phyloP scores from a whole-genome alignment of 2,113 vertebrate species.

The Stictonetta naevosa region DNA sequence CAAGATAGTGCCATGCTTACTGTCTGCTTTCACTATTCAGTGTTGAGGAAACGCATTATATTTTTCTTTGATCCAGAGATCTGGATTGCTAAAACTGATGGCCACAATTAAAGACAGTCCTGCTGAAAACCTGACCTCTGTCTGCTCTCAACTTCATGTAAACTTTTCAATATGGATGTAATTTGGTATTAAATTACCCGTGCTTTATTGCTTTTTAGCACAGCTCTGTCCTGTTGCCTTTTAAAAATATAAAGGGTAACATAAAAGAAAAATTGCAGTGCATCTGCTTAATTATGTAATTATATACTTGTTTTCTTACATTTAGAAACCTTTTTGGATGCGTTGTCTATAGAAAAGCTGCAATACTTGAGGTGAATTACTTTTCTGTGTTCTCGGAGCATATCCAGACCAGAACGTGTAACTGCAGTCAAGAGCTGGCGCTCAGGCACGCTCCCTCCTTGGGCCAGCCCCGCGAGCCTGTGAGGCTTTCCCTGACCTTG shows the following conservation, averaged over 20 bases:
- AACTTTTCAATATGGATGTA: conserved; percentile 96
- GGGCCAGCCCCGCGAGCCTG: neutral
- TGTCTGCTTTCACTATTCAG: conserved; percentile 76
- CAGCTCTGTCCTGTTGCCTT: conserved; percentile 79
- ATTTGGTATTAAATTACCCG: conserved; percentile 93
- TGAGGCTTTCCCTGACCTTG: neutral
- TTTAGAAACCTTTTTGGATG: conserved; percentile 72
- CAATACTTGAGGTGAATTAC: neutral
- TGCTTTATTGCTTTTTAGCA: conserved; percentile 92
- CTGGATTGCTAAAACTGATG: conserved; percentile 80
- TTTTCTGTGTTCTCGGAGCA: neutral
- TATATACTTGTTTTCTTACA: conserved; percentile 79
- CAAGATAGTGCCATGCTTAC: conserved; percentile 70
- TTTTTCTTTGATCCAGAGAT: conserved; percentile 83
- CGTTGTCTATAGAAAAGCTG: conserved; percentile 36
- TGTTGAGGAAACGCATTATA: conserved; percentile 74
- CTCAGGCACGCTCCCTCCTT: neutral
- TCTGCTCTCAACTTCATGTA: conserved; percentile 86
- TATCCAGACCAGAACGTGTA: neutral
- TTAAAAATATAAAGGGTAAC: conserved; percentile 78
- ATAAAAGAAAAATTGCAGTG: conserved; percentile 80
- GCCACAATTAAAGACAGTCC: conserved; percentile 85
- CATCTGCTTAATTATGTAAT: conserved; percentile 81
- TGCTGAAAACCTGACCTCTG: conserved; percentile 84
- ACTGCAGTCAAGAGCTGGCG: neutral